Percentiles rank a stretch among this genome's conserved stretches.
Conservation (phyloP, 2,888 invertebrate species). For the Ochropleura leucogaster region DNA sequence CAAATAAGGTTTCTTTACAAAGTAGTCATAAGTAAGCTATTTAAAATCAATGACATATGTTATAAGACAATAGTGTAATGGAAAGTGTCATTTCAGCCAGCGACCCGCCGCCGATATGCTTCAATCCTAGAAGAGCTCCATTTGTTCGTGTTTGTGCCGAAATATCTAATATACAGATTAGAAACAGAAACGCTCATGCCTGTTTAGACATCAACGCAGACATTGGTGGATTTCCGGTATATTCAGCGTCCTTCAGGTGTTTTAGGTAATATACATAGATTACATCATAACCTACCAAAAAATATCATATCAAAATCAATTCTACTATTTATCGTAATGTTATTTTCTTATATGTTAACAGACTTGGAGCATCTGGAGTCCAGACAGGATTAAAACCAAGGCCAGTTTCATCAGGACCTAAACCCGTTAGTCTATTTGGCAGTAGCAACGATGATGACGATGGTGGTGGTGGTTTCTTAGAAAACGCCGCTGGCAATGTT, state of each 20-base stretch:
- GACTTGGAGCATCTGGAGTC: slow-evolving; percentile 84
- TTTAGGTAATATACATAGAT: slow-evolving; percentile 82
- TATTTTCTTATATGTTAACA: slow-evolving; percentile 66
- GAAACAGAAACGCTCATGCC: slow-evolving; percentile 94
- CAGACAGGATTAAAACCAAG: slow-evolving; percentile 87
- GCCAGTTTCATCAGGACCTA: slow-evolving; percentile 83
- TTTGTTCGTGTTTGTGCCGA: slow-evolving; percentile 93
- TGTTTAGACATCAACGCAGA: slow-evolving; percentile 94
- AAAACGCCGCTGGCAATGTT: slow-evolving; percentile 75
- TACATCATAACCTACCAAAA: background rate
- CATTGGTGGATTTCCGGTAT: slow-evolving; percentile 90
- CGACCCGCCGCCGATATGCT: slow-evolving; percentile 93
- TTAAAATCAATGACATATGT: slow-evolving; percentile 45
- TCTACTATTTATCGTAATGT: background rate
- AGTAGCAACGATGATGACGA: slow-evolving; percentile 77
- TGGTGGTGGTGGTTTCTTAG: slow-evolving; percentile 76
- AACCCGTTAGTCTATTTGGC: slow-evolving; percentile 83
- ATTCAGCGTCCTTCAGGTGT: slow-evolving; percentile 90
- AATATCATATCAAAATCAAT: background rate
- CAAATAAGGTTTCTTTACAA: slow-evolving; percentile 42
- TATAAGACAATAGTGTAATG: slow-evolving; percentile 42
- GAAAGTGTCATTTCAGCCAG: slow-evolving; percentile 90
- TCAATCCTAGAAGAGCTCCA: slow-evolving; percentile 93
- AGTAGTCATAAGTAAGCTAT: slow-evolving; percentile 23
- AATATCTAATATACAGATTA: slow-evolving; percentile 95